phyloP scores from a whole-genome alignment of 2,888 invertebrate genomes.

The Dermolepida albohirtum region DNA sequence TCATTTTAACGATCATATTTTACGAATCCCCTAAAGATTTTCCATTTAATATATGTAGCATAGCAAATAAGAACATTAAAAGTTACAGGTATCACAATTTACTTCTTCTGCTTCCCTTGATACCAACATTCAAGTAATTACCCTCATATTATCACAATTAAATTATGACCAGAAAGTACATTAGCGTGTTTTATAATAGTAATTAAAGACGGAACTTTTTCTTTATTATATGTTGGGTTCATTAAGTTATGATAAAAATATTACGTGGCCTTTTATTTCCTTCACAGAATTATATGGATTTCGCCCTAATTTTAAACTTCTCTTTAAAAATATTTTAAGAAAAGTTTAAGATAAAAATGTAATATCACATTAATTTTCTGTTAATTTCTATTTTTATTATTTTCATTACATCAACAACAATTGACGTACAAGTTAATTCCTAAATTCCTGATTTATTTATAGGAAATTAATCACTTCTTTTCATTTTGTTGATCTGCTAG shows the following conservation, averaged over 20 bases:
- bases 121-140: constrained; percentile 55
- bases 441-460: no score
- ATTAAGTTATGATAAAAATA: constrained; percentile 36
- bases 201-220: constrained; percentile 48
- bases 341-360: neutral
- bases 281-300: constrained; percentile 4
- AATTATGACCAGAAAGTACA: constrained; percentile 52
- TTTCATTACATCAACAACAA: no score
- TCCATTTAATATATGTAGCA: constrained; percentile 49
- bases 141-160: constrained; percentile 57
- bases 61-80: constrained; percentile 54
- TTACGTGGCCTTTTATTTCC: neutral
- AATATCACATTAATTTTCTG: no score
- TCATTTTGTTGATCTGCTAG: no score
- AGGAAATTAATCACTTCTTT: no score
- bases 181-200: constrained; percentile 51
- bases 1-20: constrained; percentile 19
- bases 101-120: constrained; percentile 52
- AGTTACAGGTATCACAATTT: constrained; percentile 56
- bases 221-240: constrained; percentile 46
- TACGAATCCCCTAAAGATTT: constrained; percentile 16
- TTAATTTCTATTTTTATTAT: no score
- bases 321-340: neutral
- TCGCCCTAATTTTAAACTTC: constrained; percentile 11
- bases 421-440: no score